A percentile compares a stretch with the other conserved stretches of the same genome.
Evolutionary conservation across 2,888 invertebrate genomes (phyloP).

Genomic region (Schizaphis graminum): DNA sequence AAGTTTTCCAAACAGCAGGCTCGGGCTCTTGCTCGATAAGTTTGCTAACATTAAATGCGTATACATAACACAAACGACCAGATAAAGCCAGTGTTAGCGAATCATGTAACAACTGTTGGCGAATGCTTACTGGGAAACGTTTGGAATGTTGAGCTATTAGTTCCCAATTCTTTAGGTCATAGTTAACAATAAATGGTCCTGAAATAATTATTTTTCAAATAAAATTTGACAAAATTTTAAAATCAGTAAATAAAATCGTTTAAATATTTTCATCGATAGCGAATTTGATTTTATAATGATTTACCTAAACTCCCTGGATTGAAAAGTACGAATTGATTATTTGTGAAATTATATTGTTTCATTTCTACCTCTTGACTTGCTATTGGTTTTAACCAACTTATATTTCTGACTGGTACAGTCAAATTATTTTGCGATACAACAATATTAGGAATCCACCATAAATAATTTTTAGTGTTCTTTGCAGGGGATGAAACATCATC

Average conservation of each 20-base stretch:
- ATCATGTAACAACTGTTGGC: conserved; percentile 83
- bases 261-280: no score
- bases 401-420: conserved; percentile 71
- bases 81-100: conserved; percentile 85
- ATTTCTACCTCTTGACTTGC: conserved; percentile 77
- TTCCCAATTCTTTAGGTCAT: conserved; percentile 84
- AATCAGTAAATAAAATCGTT: neutral
- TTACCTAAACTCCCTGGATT: conserved; percentile 83
- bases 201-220: conserved; percentile 48
- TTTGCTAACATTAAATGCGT: conserved; percentile 84
- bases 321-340: conserved; percentile 74
- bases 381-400: conserved; percentile 61
- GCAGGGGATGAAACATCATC: conserved; percentile 54
- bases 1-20: conserved; percentile 86
- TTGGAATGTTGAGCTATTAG: conserved; percentile 75
- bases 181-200: conserved; percentile 88
- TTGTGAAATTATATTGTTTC: conserved; percentile 73
- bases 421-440: conserved; percentile 75
- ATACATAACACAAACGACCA: conserved; percentile 81
- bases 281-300: conserved; percentile 61
- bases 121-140: conserved; percentile 78
- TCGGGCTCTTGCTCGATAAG: conserved; percentile 82
- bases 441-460: conserved; percentile 83
- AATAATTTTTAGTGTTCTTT: conserved; percentile 70
- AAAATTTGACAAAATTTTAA: neutral